A percentile compares a stretch with the other conserved stretches of the same genome.
Evolutionary conservation across 2,888 invertebrate species (phyloP).

Genomic region (Drosophila paramelanica): DNA sequence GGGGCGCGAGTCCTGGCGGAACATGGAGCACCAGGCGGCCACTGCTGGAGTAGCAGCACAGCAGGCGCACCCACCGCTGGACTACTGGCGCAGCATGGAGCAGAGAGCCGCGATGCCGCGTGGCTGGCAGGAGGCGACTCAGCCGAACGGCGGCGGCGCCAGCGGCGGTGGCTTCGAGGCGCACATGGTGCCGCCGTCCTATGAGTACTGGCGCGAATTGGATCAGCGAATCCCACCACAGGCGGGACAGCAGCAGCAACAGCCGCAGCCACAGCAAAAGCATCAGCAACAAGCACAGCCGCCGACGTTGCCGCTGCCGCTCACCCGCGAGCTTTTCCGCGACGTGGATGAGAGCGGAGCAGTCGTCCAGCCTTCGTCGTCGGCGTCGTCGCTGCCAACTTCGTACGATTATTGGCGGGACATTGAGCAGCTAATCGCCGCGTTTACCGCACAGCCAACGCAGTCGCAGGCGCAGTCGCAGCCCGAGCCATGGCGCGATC

Average conservation of each 20-base stretch:
- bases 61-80: neutral
- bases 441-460: neutral
- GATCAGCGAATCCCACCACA: neutral
- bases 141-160: neutral
- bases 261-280: neutral
- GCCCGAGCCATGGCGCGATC: neutral
- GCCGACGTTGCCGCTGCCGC: neutral
- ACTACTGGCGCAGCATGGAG: neutral
- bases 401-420: slow-evolving; percentile 10
- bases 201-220: neutral
- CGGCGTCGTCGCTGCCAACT: neutral
- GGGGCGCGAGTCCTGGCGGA: neutral
- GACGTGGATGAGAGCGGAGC: neutral
- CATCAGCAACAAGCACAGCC: neutral
- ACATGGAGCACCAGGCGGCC: neutral
- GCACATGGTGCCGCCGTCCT: neutral
- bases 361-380: too few species aligned
- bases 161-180: neutral
- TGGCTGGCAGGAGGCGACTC: neutral
- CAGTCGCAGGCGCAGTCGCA: neutral
- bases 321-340: neutral
- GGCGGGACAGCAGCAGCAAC: neutral
- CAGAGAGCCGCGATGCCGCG: neutral
- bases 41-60: neutral
- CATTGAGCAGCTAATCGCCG: slow-evolving; percentile 6